A percentile compares a stretch with the other conserved stretches of the same genome.
phyloP scores from a whole-genome alignment of 2,113 vertebrate species.

The Lucifuga dentata region DNA sequence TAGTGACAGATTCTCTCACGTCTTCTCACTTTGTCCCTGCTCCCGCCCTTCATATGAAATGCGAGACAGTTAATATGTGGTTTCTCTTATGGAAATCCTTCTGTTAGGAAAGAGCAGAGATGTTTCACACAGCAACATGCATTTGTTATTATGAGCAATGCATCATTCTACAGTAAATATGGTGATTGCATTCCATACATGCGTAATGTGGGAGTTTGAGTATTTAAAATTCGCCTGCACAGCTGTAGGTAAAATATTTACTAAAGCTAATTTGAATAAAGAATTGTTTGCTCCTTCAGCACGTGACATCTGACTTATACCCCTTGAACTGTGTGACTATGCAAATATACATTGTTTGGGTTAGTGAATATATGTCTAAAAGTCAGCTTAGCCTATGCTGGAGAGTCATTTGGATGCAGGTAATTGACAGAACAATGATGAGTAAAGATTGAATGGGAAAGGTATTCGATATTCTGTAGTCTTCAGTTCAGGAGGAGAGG shows the following conservation, averaged over 20 bases:
- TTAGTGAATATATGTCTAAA: slow-evolving; percentile 54
- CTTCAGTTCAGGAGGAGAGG: slow-evolving; percentile 46
- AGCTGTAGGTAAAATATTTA: slow-evolving; percentile 9
- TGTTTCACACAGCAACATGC: slow-evolving; percentile 23
- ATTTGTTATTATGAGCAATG: slow-evolving; percentile 46
- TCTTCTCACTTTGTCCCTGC: too few relatives aligned
- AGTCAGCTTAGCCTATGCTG: slow-evolving; percentile 33
- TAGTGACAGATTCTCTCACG: slow-evolving; percentile 44
- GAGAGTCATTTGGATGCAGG: slow-evolving; percentile 54
- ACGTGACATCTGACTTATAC: slow-evolving; percentile 40
- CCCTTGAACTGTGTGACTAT: slow-evolving; percentile 25
- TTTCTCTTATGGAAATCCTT: slow-evolving; percentile 42
- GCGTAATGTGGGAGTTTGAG: slow-evolving; percentile 21
- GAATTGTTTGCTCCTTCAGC: slow-evolving; percentile 34
- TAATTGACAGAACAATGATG: slow-evolving; percentile 75
- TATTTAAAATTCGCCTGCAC: slow-evolving; percentile 15
- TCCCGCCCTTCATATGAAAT: slow-evolving; percentile 38
- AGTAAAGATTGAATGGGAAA: slow-evolving; percentile 70
- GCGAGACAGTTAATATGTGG: slow-evolving; percentile 31
- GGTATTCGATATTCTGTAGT: slow-evolving; percentile 68
- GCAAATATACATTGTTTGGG: slow-evolving; percentile 55
- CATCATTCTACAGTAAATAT: slow-evolving; percentile 6
- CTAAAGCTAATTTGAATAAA: slow-evolving; percentile 38
- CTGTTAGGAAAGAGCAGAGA: slow-evolving; percentile 34
- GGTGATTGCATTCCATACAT: slow-evolving; percentile 18